phyloP scores from a whole-genome alignment of 2,888 invertebrate species.

The Liodrosophila aerea region DNA sequence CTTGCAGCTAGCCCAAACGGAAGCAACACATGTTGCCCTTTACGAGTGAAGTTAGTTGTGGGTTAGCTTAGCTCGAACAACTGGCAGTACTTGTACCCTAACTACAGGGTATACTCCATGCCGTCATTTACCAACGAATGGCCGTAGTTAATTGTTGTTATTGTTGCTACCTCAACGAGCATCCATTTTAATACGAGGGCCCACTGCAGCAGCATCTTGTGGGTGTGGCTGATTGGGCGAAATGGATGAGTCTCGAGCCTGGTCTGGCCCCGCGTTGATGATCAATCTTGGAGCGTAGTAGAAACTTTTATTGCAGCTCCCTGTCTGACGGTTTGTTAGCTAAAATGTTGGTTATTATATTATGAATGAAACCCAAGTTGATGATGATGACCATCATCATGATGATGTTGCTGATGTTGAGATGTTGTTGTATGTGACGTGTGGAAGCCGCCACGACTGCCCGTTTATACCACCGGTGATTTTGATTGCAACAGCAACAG shows the following conservation, averaged over 20 bases:
- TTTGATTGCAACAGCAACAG: slow-evolving; percentile 54
- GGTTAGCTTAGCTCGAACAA: too few species aligned
- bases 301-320: slow-evolving; percentile 48
- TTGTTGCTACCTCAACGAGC: slow-evolving; percentile 48
- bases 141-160: slow-evolving; percentile 27
- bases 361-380: slow-evolving; percentile 22
- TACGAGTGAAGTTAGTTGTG: not conserved
- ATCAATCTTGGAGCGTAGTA: slow-evolving; percentile 67
- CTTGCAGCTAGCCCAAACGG: slow-evolving; percentile 60
- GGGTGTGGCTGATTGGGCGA: slow-evolving; percentile 73
- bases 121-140: not conserved
- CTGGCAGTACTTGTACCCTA: too few species aligned
- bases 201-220: slow-evolving; percentile 51
- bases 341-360: slow-evolving; percentile 56
- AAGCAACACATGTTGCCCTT: slow-evolving; percentile 37
- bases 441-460: slow-evolving; percentile 20
- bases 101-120: slow-evolving; percentile 12
- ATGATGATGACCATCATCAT: slow-evolving; percentile 40
- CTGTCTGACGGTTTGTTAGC: slow-evolving; percentile 58
- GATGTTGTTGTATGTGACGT: slow-evolving; percentile 18
- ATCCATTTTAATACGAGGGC: slow-evolving; percentile 52
- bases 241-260: slow-evolving; percentile 65
- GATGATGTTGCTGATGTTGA: slow-evolving; percentile 32
- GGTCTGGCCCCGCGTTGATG: slow-evolving; percentile 55
- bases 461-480: slow-evolving; percentile 18